Evolutionary conservation across 2,113 vertebrate species (phyloP).

Genomic region (Myotis lucifugus): DNA sequence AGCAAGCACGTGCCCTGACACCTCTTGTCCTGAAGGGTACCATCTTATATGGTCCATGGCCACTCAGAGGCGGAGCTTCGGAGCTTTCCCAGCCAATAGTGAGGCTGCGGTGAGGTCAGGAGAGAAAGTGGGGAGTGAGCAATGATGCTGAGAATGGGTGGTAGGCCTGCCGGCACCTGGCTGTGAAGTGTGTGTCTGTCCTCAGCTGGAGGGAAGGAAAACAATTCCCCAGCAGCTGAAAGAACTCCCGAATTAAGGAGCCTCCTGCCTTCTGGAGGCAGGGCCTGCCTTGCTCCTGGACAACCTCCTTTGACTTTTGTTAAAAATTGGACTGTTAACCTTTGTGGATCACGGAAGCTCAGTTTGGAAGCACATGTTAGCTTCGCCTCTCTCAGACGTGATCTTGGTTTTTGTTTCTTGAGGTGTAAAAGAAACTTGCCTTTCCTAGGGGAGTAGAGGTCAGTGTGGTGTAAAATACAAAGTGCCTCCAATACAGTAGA

Average conservation of each 20-base stretch:
- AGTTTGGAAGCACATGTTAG: not conserved
- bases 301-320: not conserved
- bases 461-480: not conserved
- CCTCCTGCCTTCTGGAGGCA: too few species aligned
- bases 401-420: not conserved
- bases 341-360: not conserved
- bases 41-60: not conserved
- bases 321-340: not conserved
- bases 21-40: rapidly evolving
- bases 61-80: not conserved
- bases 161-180: not conserved
- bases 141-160: not conserved
- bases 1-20: rapidly evolving
- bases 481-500: not conserved
- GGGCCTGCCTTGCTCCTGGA: not conserved
- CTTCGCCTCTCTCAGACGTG: not conserved
- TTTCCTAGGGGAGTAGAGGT: not conserved
- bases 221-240: not conserved
- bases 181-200: not conserved
- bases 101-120: not conserved
- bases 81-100: not conserved
- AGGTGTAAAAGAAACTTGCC: not conserved
- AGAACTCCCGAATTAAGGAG: not conserved
- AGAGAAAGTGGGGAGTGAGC: not conserved
- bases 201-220: not conserved